These are phyloP conservation scores for Botrylloides violaceus DNA, from an alignment of 23 tunicate genomes.

Conservation along the genomic window DNA sequence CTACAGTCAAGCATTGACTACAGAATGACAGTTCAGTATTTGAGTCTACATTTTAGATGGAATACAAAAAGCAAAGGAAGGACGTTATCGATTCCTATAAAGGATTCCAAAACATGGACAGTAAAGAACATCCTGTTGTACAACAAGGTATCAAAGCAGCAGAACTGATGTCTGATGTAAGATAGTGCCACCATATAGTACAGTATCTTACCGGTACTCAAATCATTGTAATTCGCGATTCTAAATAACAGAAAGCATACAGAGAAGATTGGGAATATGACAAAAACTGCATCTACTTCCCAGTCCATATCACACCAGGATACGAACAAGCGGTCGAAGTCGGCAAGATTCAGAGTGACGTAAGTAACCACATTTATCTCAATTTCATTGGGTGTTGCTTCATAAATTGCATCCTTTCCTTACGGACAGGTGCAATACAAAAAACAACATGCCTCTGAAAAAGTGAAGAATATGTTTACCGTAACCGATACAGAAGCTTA, in stretches of 20 bases:
- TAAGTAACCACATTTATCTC: too few relatives aligned
- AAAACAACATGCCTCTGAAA: constrained; percentile 36
- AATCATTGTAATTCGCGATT: not conserved
- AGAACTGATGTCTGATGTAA: constrained; percentile 76
- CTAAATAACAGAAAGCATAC: constrained; percentile 43
- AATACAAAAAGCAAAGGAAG: constrained; percentile 68
- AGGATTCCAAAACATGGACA: constrained; percentile 97
- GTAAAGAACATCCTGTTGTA: constrained; percentile 90
- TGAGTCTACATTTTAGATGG: constrained; percentile 2
- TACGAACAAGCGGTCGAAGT: constrained; percentile 69
- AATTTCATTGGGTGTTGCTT: too few relatives aligned
- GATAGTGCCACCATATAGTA: not conserved
- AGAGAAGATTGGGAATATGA: constrained; percentile 97
- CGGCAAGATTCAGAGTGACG: constrained; percentile 64
- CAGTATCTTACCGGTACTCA: not conserved
- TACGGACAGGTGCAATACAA: constrained; percentile 52
- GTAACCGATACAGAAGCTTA: constrained; percentile 60
- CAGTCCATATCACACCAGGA: constrained; percentile 92
- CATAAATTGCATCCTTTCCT: too few relatives aligned
- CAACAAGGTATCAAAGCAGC: constrained; percentile 90
- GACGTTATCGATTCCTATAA: constrained; percentile 77
- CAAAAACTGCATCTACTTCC: constrained; percentile 71
- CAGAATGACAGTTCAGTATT: not conserved
- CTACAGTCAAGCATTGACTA: not conserved
- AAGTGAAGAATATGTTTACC: constrained; percentile 45